phyloP scores from a whole-genome alignment of 92 coral and sea anemone genomes.

The Hydrozoanthus gracilis region DNA sequence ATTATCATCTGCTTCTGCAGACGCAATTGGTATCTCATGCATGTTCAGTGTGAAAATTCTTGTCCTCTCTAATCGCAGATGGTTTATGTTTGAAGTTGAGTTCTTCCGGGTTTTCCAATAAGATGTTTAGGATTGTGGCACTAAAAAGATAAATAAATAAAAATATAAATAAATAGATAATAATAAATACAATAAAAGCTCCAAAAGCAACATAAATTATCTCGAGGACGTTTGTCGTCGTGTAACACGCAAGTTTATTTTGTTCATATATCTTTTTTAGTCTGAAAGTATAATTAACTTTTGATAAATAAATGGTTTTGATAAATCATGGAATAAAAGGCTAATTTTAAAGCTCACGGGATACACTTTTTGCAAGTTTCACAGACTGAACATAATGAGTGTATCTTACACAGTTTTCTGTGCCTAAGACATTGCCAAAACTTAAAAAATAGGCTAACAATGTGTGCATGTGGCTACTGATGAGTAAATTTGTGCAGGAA shows the following conservation, averaged over 20 bases:
- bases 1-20: constrained; percentile 58
- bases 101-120: constrained; percentile 36
- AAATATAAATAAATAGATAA: neutral
- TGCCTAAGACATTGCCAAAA: too few relatives aligned
- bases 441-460: too few relatives aligned
- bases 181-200: neutral
- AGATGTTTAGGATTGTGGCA: constrained; percentile 27
- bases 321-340: neutral
- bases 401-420: too few relatives aligned
- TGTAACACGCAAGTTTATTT: neutral
- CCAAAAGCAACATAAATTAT: neutral
- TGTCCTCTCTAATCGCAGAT: constrained; percentile 43
- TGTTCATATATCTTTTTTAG: neutral
- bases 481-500: too few relatives aligned
- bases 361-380: neutral
- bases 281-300: neutral
- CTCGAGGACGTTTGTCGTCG: neutral
- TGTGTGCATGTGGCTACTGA: too few relatives aligned
- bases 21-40: constrained; percentile 40
- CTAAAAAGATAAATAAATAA: constrained; percentile 4
- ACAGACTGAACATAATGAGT: neutral
- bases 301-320: neutral
- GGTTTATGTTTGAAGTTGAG: constrained; percentile 37
- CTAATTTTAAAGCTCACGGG: neutral
- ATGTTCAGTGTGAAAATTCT: constrained; percentile 42